These are phyloP conservation scores for Leiothrix lutea DNA, from an alignment of 2,113 vertebrate genomes.

Conservation along the genomic window DNA sequence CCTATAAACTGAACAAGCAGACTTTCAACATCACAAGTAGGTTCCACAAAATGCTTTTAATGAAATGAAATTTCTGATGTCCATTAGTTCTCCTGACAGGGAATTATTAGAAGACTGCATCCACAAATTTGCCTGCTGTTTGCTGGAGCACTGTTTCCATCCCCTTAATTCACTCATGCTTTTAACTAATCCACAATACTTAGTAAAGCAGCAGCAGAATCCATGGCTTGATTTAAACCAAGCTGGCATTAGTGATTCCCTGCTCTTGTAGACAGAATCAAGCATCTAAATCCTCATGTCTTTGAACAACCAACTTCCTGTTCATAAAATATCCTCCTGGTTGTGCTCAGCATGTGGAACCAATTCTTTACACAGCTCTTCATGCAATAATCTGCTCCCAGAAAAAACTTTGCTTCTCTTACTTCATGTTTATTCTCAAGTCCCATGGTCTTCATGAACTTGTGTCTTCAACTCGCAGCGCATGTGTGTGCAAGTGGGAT, in stretches of 20 bases:
- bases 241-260: neutral
- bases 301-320: neutral
- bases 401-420: neutral
- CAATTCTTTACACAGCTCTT: neutral
- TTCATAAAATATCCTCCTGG: neutral
- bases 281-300: neutral
- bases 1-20: neutral
- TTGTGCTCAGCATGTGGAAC: neutral
- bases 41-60: slow-evolving; percentile 25
- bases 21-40: neutral
- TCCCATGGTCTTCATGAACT: neutral
- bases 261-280: neutral
- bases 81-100: neutral
- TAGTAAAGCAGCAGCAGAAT: neutral
- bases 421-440: neutral
- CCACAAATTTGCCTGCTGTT: neutral
- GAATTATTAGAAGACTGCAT: neutral
- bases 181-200: slow-evolving; percentile 10
- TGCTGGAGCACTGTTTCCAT: neutral
- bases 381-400: neutral
- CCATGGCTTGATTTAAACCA: neutral
- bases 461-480: neutral
- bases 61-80: neutral
- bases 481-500: neutral
- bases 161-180: slow-evolving; percentile 3